These are phyloP conservation scores for Carapus acus DNA, from an alignment of 2,797 vertebrate species.

Conservation along the genomic window DNA sequence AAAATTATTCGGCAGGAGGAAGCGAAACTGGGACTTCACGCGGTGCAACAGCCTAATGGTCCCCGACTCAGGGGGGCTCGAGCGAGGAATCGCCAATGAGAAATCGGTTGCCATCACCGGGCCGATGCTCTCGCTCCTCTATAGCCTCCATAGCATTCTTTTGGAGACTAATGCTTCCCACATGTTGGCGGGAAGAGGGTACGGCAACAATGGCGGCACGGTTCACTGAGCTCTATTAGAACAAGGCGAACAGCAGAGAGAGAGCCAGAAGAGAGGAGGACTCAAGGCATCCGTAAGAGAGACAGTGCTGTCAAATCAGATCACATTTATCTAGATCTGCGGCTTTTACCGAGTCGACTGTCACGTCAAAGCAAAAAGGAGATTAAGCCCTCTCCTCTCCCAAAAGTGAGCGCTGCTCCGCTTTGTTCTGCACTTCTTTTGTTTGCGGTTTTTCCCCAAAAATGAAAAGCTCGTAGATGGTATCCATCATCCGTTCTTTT, in stretches of 20 bases:
- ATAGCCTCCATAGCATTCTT: conserved; percentile 41
- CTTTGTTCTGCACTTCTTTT: conserved; percentile 31
- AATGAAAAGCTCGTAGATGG: conserved; percentile 29
- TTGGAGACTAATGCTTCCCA: conserved; percentile 63
- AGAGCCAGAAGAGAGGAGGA: conserved; percentile 11
- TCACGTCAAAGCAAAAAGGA: conserved; percentile 14
- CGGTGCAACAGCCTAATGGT: conserved; percentile 2
- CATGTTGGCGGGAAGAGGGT: conserved; percentile 49
- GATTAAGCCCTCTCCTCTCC: conserved; percentile 25
- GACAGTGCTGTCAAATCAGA: conserved; percentile 33
- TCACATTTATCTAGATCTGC: conserved; percentile 34
- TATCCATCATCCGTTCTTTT: conserved; percentile 36
- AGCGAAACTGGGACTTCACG: conserved; percentile 23
- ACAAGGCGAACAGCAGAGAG: conserved; percentile 20
- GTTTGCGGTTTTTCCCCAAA: conserved; percentile 25
- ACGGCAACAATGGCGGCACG: conserved; percentile 40
- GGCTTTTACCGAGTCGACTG: conserved; percentile 32
- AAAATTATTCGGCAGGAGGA: conserved; percentile 20
- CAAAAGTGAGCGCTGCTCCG: conserved; percentile 13
- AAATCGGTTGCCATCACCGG: conserved; percentile 55
- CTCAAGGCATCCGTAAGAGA: conserved; percentile 10
- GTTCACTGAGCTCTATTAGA: conserved; percentile 17
- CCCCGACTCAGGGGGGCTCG: conserved; percentile 12
- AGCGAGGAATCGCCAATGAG: conserved; percentile 37
- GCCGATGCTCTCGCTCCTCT: conserved; percentile 34